Evolutionary conservation across 2,888 invertebrate genomes (phyloP).

Genomic region (Ctena decussata): DNA sequence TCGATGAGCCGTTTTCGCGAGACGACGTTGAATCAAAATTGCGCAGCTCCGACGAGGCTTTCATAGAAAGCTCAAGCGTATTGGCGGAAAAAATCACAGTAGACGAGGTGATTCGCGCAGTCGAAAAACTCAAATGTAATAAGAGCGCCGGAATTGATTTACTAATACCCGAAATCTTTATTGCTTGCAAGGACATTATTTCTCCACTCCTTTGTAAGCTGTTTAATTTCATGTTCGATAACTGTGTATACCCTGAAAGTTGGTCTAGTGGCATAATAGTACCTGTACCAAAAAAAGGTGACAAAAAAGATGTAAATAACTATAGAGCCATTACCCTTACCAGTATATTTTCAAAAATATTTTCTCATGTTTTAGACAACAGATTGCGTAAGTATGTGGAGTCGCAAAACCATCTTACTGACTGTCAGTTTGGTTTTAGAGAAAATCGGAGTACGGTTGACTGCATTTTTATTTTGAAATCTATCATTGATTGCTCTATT

Average conservation of each 20-base stretch:
- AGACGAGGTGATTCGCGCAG: neutral
- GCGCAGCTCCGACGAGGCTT: neutral
- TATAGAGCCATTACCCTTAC: neutral
- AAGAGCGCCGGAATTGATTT: slow-evolving; percentile 1
- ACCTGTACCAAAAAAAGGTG: neutral
- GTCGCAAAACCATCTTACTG: neutral
- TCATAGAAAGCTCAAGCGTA: neutral
- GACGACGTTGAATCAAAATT: no score
- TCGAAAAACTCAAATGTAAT: neutral
- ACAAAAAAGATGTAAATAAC: neutral
- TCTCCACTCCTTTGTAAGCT: neutral
- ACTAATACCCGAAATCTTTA: slow-evolving; percentile 9
- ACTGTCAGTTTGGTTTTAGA: slow-evolving; percentile 13
- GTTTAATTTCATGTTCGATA: neutral
- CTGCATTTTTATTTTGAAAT: neutral
- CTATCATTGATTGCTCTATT: neutral
- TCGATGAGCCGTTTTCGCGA: neutral
- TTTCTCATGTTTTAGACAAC: neutral
- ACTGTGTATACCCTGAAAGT: neutral
- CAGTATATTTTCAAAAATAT: neutral
- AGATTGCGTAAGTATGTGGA: neutral
- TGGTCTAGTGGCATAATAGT: neutral
- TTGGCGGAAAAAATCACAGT: neutral
- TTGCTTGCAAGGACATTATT: neutral
- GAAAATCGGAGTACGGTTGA: neutral